Percentiles rank a stretch among this genome's conserved stretches.
Conservation (phyloP, 2,888 invertebrate species). For the Tricholauxania praeusta region DNA sequence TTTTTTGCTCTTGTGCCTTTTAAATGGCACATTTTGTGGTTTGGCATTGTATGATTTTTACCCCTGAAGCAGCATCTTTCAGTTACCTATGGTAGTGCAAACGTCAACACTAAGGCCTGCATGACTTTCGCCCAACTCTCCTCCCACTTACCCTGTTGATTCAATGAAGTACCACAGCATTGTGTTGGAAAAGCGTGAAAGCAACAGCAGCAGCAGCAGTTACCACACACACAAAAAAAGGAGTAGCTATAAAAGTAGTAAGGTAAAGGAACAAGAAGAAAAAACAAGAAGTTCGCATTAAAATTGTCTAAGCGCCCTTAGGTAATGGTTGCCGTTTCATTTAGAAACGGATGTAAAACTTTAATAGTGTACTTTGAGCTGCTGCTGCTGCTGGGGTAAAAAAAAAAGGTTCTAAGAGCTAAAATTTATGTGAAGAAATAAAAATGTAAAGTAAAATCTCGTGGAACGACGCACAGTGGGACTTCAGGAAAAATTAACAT, state of each 20-base stretch:
- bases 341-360: constrained; percentile 35
- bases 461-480: background rate
- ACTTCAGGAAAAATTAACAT: background rate
- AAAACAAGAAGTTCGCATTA: constrained; percentile 9
- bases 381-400: constrained; percentile 16
- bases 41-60: constrained; percentile 27
- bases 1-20: background rate
- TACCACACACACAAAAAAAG: background rate
- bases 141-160: background rate
- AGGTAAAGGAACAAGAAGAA: background rate
- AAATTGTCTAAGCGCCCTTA: constrained; percentile 22
- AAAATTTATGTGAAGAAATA: constrained; percentile 26
- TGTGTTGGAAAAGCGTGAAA: constrained; percentile 6
- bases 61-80: constrained; percentile 2
- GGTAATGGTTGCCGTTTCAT: constrained; percentile 25
- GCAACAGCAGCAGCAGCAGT: no score
- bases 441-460: background rate
- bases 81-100: background rate
- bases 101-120: no score
- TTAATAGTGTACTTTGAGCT: constrained; percentile 26
- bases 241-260: background rate
- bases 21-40: constrained; percentile 33
- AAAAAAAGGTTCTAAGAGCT: constrained; percentile 16
- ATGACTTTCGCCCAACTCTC: background rate
- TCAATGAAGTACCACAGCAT: constrained; percentile 20